phyloP scores from a whole-genome alignment of 2,797 vertebrate species.

The Tinamus major region DNA sequence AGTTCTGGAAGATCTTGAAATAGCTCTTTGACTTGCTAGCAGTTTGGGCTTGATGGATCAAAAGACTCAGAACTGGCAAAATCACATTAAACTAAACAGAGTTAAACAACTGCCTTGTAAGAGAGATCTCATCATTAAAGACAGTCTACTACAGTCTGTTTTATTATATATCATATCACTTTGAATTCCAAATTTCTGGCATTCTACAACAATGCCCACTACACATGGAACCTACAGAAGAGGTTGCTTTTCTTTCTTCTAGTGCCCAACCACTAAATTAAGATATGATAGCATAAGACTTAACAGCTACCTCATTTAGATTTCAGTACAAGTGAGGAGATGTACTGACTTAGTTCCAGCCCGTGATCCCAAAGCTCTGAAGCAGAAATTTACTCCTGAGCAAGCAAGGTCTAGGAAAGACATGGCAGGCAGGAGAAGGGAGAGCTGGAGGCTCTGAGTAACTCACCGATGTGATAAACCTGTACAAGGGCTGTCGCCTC shows the following conservation, averaged over 20 bases:
- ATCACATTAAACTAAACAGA: slow-evolving; percentile 2
- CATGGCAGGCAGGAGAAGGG: neutral
- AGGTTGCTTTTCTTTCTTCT: neutral
- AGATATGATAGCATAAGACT: neutral
- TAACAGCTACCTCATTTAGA: neutral
- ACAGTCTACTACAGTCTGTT: neutral
- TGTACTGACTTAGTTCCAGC: neutral
- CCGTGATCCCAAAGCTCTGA: neutral
- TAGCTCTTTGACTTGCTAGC: slow-evolving; percentile 19
- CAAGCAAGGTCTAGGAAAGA: neutral
- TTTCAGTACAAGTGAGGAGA: neutral
- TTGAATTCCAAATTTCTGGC: neutral
- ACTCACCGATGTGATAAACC: slow-evolving; percentile 98
- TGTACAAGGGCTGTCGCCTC: slow-evolving; percentile 93
- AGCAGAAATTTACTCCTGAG: neutral
- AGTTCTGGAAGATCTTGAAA: slow-evolving; percentile 49
- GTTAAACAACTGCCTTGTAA: neutral
- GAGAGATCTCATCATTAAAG: neutral
- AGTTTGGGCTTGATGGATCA: slow-evolving; percentile 7
- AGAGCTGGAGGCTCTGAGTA: neutral
- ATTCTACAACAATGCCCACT: neutral
- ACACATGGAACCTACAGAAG: neutral
- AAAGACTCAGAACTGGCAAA: neutral
- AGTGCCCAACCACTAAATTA: neutral
- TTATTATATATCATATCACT: neutral